Evolutionary conservation across 2,888 invertebrate genomes (phyloP), one percentile per base, ranked within the genome.

Genomic region (Nemotelus pantherinus): DNA sequence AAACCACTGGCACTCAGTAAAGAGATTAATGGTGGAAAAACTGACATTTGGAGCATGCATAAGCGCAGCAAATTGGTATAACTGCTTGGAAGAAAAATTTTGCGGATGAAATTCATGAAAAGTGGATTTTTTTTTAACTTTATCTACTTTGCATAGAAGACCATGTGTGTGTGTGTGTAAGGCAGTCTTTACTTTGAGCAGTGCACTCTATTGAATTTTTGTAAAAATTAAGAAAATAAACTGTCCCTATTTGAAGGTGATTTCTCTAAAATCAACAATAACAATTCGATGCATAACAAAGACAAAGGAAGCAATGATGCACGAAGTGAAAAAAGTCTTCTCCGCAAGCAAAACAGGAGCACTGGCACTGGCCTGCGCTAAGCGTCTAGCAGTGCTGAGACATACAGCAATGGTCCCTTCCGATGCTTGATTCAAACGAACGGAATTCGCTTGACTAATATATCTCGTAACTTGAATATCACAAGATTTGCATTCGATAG

Each of bases 391-490:
- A 10, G n/a, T 50, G 70, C 70, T 4, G 55, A 70, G 70, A 70
- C 53, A 39, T 41, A 55, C 53, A 70, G 55, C 70, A 70, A 70
- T 70, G 70, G 70, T 70, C 70, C 70, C 70, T 70, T 25, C 43
- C 43, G 70, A 41, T 70, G 70, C 70, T 70, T 2, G 25, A 47
- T 55, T 9, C 55, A 53, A 67, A 63, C 48, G n/a, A 67, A 48
- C 50, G 3, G 25, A 67, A 67, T 48, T 9, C 25, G 1, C 7
- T 50, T 3, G 10, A 57, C 57, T 10, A 10, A 57, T 4, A n/a
- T 57, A 10, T 25, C 10, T 6, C 47, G n/a, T n/a, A 67, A 10
- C 47, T 45, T 41, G 43, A 25, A 7, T 50, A 63, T 43, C 7
- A 25, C 25, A 47, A n/a, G 3, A 65, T 5, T 45, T 45, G 70